A percentile compares a stretch with the other conserved stretches of the same genome.
Evolutionary conservation across 2,113 vertebrate genomes (phyloP).

Genomic region (Passer domesticus): DNA sequence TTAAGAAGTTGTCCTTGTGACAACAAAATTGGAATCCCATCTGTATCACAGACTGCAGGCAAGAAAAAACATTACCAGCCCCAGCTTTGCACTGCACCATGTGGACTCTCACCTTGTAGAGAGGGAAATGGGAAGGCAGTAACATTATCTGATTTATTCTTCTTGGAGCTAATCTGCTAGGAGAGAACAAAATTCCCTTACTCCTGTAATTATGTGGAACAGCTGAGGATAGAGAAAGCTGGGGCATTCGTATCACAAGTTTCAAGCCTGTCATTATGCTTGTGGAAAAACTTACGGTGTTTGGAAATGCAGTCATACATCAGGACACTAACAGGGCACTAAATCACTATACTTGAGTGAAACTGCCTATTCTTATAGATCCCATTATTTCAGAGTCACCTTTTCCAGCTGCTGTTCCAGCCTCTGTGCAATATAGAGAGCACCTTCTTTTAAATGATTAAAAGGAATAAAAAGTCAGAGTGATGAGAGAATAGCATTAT

Average conservation of each 20-base stretch:
- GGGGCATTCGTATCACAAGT: constrained; percentile 34
- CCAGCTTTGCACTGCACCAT: rapidly evolving
- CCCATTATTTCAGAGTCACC: constrained; percentile 59
- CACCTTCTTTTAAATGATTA: neutral
- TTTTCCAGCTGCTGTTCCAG: constrained; percentile 37
- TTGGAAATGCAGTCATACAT: constrained; percentile 62
- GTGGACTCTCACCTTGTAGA: neutral
- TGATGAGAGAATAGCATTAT: neutral
- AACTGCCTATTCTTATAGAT: constrained; percentile 61
- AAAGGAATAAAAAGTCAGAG: neutral
- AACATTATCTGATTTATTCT: constrained; percentile 50
- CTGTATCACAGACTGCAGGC: neutral
- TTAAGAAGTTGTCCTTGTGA: neutral
- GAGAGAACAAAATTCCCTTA: constrained; percentile 35
- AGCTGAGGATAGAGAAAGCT: constrained; percentile 39
- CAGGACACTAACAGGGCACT: constrained; percentile 60
- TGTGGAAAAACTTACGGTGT: neutral
- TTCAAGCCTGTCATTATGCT: constrained; percentile 56
- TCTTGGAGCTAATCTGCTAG: constrained; percentile 6
- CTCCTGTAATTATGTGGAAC: constrained; percentile 43
- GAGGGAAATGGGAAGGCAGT: neutral
- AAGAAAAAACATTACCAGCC: neutral
- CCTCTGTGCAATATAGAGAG: neutral
- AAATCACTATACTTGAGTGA: constrained; percentile 65
- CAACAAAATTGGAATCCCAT: neutral